Conservation (phyloP, 2,797 vertebrate species). For the Liparis tanakae region DNA sequence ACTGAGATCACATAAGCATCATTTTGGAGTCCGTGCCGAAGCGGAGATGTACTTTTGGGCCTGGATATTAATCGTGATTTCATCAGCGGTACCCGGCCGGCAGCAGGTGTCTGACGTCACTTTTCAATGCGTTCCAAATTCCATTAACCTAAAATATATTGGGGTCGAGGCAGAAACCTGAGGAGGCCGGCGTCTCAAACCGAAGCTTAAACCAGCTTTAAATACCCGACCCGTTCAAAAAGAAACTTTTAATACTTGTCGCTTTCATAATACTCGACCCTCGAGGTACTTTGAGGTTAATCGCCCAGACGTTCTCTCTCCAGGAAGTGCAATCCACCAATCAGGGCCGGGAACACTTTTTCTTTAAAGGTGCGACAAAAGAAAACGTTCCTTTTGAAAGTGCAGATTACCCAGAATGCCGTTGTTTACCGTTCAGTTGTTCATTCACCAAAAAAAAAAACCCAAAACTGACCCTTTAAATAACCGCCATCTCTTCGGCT, state of each 20-base stretch:
- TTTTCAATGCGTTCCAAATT: background rate
- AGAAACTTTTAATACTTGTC: background rate
- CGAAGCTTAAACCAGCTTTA: background rate
- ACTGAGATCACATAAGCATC: background rate
- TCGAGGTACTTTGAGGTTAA: background rate
- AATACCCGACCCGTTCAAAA: background rate
- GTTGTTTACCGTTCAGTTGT: background rate
- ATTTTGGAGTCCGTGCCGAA: background rate
- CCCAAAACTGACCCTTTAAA: conserved; percentile 45
- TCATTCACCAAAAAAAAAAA: conserved; percentile 2
- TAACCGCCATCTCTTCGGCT: conserved; percentile 37
- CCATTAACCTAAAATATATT: background rate
- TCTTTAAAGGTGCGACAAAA: background rate
- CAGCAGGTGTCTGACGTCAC: background rate
- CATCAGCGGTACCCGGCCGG: background rate
- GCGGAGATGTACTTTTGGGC: background rate
- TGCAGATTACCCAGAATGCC: background rate
- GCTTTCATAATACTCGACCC: background rate
- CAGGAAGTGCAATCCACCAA: background rate
- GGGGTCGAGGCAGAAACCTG: background rate
- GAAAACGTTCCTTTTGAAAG: conserved; percentile 1
- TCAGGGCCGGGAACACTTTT: background rate
- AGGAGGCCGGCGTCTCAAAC: background rate
- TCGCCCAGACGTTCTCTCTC: background rate
- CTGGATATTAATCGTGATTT: background rate